Percentiles rank a stretch among this genome's conserved stretches.
These are phyloP conservation scores for Andrena dorsata DNA, from an alignment of 2,888 invertebrate genomes.

Conservation along the genomic window DNA sequence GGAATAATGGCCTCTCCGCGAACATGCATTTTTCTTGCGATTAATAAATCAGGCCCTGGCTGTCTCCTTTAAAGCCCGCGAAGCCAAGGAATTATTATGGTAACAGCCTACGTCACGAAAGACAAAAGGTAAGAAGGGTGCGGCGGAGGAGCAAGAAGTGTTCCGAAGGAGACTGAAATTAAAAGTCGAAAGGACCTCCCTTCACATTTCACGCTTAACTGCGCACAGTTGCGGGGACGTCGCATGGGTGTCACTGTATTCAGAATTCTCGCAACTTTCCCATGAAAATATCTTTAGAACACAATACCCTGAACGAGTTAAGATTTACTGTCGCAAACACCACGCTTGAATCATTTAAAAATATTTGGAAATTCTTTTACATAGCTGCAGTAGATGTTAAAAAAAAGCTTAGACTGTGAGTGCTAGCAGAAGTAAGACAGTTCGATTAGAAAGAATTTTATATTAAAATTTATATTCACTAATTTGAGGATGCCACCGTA, in stretches of 20 bases:
- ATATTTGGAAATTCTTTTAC: too few relatives aligned
- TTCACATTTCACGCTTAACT: conserved; percentile 38
- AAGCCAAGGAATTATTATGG: conserved; percentile 53
- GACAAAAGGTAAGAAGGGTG: conserved; percentile 22
- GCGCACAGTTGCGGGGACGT: not conserved
- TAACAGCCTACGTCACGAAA: conserved; percentile 27
- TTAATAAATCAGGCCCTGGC: conserved; percentile 36
- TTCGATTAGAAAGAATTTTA: too few relatives aligned
- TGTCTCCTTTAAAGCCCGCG: conserved; percentile 27
- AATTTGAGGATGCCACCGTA: too few relatives aligned
- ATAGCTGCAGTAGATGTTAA: too few relatives aligned
- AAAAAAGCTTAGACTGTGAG: too few relatives aligned
- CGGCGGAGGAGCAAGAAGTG: conserved; percentile 24
- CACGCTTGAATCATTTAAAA: too few relatives aligned
- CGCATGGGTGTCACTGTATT: conserved; percentile 14
- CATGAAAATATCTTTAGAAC: not conserved
- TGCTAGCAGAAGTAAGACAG: too few relatives aligned
- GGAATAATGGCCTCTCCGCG: not conserved
- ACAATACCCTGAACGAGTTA: not conserved
- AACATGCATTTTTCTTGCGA: conserved; percentile 15
- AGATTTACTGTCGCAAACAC: not conserved
- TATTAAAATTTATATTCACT: too few relatives aligned
- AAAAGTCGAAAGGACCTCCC: conserved; percentile 42
- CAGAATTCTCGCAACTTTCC: not conserved
- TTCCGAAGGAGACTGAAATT: conserved; percentile 42